phyloP scores from a whole-genome alignment of 2,797 vertebrate genomes.

The Gambelia wislizenii region DNA sequence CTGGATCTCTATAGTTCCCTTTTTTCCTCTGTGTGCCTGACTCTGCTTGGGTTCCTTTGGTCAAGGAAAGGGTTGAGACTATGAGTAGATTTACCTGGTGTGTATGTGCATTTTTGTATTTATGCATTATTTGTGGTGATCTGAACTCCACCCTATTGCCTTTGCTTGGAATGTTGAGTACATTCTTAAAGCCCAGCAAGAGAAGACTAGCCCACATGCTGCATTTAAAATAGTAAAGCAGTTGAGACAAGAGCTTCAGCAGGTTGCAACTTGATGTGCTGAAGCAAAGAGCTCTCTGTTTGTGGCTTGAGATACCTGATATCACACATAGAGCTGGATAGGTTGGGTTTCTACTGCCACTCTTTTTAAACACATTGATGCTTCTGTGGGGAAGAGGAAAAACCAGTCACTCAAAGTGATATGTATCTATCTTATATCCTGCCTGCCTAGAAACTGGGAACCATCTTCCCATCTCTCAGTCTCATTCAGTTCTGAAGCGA shows the following conservation, averaged over 20 bases:
- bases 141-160: slow-evolving; percentile 68
- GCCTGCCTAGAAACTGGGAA: too few relatives aligned
- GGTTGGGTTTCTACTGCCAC: not conserved
- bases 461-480: too few relatives aligned
- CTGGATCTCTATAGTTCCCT: not conserved
- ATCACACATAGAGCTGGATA: not conserved
- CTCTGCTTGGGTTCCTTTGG: slow-evolving; percentile 35
- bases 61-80: slow-evolving; percentile 54
- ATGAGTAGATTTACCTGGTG: slow-evolving; percentile 58
- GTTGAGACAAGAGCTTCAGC: slow-evolving; percentile 16
- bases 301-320: slow-evolving; percentile 5
- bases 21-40: not conserved
- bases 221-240: slow-evolving; percentile 17
- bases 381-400: not conserved
- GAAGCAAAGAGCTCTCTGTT: slow-evolving; percentile 20
- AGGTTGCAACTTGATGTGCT: slow-evolving; percentile 27
- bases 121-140: slow-evolving; percentile 63
- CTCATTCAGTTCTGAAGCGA: not conserved
- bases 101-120: slow-evolving; percentile 35
- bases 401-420: not conserved
- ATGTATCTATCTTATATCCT: not conserved
- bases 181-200: slow-evolving; percentile 66
- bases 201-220: slow-evolving; percentile 65
- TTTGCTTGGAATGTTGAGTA: slow-evolving; percentile 46
- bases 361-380: not conserved